Evolutionary conservation across 2,888 invertebrate genomes (phyloP).

Genomic region (Leucoma salicis): DNA sequence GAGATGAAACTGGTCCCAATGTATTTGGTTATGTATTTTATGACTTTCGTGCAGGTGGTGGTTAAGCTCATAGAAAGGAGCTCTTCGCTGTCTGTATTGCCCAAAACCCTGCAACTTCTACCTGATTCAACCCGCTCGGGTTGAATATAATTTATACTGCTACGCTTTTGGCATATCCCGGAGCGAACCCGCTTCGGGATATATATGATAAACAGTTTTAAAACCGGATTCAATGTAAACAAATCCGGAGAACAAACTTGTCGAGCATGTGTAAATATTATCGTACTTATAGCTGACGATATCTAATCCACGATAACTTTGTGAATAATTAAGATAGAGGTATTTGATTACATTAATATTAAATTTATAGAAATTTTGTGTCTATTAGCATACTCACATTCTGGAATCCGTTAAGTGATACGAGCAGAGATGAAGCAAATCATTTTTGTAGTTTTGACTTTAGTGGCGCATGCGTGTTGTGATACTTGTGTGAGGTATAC

Average conservation of each 20-base stretch:
- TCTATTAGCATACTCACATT: conserved; percentile 24
- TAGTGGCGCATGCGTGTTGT: conserved; percentile 23
- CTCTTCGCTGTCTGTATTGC: too few species aligned
- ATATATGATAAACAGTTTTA: too few species aligned
- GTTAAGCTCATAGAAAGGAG: too few species aligned
- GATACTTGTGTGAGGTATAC: conserved; percentile 25
- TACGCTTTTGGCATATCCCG: too few species aligned
- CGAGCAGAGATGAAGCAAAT: conserved; percentile 26
- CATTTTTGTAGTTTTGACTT: conserved; percentile 21
- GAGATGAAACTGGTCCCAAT: too few species aligned
- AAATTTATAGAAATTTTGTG: conserved; percentile 27
- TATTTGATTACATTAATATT: conserved; percentile 13
- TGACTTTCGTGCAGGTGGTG: too few species aligned
- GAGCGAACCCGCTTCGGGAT: too few species aligned
- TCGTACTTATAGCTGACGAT: conserved; percentile 20
- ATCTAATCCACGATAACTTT: conserved; percentile 34
- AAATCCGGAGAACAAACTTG: neutral
- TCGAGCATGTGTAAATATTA: neutral
- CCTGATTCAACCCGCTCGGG: too few species aligned
- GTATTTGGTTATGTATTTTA: too few species aligned
- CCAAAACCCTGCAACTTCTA: too few species aligned
- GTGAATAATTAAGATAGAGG: conserved; percentile 21
- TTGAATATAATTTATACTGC: too few species aligned
- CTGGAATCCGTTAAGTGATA: conserved; percentile 16
- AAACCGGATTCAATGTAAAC: neutral